phyloP scores from a whole-genome alignment of 1,140 invertebrate species.

The Ericerus pela region DNA sequence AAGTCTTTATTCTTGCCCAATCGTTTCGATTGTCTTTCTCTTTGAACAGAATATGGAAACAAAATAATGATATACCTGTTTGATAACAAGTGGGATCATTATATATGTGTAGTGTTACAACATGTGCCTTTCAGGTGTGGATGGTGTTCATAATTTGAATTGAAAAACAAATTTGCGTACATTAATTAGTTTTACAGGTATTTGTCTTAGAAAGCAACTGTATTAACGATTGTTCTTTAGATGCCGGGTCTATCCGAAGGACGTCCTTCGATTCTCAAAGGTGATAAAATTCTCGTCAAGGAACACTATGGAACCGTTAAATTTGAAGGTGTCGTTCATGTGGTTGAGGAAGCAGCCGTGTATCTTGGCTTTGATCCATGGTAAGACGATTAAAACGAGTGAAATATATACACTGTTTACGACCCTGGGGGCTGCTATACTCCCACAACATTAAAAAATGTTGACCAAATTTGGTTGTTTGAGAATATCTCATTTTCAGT shows the following conservation, averaged over 20 bases:
- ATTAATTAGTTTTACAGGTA: neutral
- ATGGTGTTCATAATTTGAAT: too few species aligned
- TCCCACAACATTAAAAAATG: too few species aligned
- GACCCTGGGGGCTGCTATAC: too few species aligned
- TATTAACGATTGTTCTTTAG: neutral
- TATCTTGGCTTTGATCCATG: neutral
- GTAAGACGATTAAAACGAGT: too few species aligned
- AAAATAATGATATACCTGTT: neutral
- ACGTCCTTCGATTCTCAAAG: neutral
- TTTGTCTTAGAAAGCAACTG: neutral
- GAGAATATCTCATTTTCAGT: too few species aligned
- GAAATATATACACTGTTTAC: too few species aligned
- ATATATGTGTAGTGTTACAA: neutral
- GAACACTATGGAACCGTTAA: neutral
- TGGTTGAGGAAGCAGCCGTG: neutral
- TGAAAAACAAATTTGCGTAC: too few species aligned
- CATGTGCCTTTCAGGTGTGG: too few species aligned
- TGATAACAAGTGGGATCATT: neutral
- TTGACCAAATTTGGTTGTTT: too few species aligned
- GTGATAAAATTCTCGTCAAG: neutral
- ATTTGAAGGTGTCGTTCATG: neutral
- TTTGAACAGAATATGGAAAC: neutral
- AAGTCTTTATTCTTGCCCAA: too few species aligned
- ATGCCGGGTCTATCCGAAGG: slow-evolving; percentile 7
- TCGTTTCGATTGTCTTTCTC: too few species aligned